phyloP scores from a whole-genome alignment of 2,113 vertebrate species.

The Propithecus coquereli region DNA sequence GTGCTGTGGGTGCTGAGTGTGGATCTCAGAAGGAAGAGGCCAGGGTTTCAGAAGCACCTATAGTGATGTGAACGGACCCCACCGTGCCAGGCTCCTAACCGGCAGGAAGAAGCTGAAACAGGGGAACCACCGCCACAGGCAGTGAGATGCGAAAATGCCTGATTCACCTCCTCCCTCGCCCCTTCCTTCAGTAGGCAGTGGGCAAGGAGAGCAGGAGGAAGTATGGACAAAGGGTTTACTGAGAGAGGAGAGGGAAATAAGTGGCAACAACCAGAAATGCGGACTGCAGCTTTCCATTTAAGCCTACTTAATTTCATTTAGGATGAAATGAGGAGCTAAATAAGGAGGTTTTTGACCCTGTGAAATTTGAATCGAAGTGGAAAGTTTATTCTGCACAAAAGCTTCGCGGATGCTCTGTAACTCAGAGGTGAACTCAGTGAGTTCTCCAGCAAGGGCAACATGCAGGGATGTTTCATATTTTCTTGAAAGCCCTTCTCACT shows the following conservation, averaged over 20 bases:
- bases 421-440: neutral
- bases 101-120: neutral
- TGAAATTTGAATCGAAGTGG: neutral
- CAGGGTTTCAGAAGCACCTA: neutral
- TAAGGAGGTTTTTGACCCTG: neutral
- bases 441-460: neutral
- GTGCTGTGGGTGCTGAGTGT: neutral
- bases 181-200: neutral
- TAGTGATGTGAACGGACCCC: neutral
- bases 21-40: neutral
- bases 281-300: neutral
- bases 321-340: neutral
- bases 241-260: neutral
- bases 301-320: neutral
- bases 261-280: neutral
- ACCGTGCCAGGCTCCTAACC: neutral
- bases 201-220: neutral
- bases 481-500: neutral
- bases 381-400: neutral
- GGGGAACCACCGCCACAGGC: neutral
- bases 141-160: neutral
- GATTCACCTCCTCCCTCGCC: neutral
- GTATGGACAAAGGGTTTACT: neutral
- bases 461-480: neutral
- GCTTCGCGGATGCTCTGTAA: neutral